Conservation (phyloP, 2,113 vertebrate species). For the Chascanopsetta lugubris region DNA sequence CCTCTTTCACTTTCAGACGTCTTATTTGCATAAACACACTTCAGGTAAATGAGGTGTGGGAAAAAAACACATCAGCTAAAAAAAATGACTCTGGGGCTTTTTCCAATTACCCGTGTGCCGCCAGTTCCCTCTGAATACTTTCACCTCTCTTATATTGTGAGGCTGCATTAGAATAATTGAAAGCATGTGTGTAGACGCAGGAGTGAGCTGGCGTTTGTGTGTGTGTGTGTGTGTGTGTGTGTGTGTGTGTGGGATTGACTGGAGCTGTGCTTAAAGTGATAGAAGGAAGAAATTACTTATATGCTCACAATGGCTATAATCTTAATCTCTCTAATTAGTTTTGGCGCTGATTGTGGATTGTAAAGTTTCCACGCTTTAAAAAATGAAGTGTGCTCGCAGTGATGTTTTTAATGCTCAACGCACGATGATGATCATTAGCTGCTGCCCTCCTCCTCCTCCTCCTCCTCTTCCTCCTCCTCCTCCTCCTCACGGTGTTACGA, state of each 20-base stretch:
- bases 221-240: constrained; percentile 23
- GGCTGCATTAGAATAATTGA: constrained; percentile 46
- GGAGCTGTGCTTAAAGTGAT: constrained; percentile 39
- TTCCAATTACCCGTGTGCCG: constrained; percentile 27
- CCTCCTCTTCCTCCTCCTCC: constrained; percentile 13
- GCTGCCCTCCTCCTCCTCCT: too few relatives aligned
- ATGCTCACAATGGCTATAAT: constrained; percentile 34
- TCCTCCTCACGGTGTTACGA: background rate
- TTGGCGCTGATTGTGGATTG: constrained; percentile 24
- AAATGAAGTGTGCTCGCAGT: constrained; percentile 37
- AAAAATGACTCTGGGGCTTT: constrained; percentile 20
- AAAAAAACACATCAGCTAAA: constrained; percentile 6
- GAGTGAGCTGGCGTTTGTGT: constrained; percentile 27
- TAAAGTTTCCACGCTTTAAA: constrained; percentile 27
- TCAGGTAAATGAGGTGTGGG: constrained; percentile 26
- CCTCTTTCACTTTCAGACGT: too few relatives aligned
- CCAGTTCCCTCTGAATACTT: constrained; percentile 30
- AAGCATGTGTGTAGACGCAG: constrained; percentile 31
- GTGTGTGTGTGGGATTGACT: constrained; percentile 25
- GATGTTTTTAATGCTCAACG: constrained; percentile 21
- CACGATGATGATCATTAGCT: constrained; percentile 8
- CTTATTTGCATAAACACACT: constrained; percentile 14
- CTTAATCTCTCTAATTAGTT: constrained; percentile 59
- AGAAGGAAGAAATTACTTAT: constrained; percentile 27
- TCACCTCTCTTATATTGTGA: constrained; percentile 27